Base-by-base conservation (phyloP, 1,140 invertebrate genomes). In the Bombyx mandarina region DNA sequence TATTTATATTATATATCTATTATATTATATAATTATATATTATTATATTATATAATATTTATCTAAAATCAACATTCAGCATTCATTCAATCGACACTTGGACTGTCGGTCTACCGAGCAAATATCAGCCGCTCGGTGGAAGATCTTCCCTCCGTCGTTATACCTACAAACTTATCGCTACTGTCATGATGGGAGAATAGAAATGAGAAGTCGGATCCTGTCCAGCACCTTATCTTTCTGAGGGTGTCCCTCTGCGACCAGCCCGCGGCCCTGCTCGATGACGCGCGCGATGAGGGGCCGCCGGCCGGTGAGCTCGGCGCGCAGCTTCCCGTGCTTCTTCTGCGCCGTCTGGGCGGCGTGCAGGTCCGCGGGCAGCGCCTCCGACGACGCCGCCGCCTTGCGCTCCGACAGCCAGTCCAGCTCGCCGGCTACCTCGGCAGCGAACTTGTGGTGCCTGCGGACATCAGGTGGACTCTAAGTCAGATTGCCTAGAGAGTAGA, bases 321-420 rank as follows among this genome's bases (percentile, higher is more conserved):
- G 93, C 35, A 98, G 88, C 87, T 98, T 97, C 71, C 93, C 95
- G 82, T 99, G 97, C 86, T 98, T 98, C 85, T 99, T 99, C 67
- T 94, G 91, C 8, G 97, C 89, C 9, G 94, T 95, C 75, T 98
- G 96, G 0, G 97, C 96, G 80, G 98, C 96, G 71, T 97, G 93
- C 44, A 99, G 87, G 85, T 96, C 97, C 54, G 93, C 91, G 1
- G 94, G 94, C 4, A 94, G 77, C 6, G 90, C 91, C 3, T 93
- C 92, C 1, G 96, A 95, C 0, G 92, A 90, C 2, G 95, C 96
- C 5, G 94, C 90, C 4, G 94, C 93, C 56, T 94, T 77, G 65
- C 97, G 94, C 80, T 99, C 98, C 45, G 93, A 93, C 56, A 99
- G 97, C 98, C 98, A 99, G 76, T 98, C 96, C 68, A 98, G 89